Conservation (phyloP, 2,113 vertebrate species). For the Pseudorhombus dupliciocellatus region DNA sequence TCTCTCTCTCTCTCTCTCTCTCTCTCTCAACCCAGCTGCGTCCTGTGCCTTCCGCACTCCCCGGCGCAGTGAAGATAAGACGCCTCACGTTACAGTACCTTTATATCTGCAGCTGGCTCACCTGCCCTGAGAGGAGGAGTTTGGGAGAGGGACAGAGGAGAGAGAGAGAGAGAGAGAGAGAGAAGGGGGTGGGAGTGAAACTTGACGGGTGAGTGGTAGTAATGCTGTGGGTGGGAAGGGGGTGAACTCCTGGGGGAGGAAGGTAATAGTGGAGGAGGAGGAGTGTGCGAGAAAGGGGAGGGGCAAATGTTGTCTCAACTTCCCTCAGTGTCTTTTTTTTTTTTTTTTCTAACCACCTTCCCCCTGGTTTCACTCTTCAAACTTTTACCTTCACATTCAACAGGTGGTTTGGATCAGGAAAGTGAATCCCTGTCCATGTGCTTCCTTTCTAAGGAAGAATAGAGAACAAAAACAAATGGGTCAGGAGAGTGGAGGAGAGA, state of each 20-base stretch:
- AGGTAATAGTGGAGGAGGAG: conserved; percentile 6
- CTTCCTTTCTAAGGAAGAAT: conserved; percentile 41
- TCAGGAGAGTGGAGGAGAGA: conserved; percentile 32
- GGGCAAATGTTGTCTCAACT: conserved; percentile 41
- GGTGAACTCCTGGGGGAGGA: not conserved
- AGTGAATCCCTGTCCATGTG: not conserved
- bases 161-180: no score
- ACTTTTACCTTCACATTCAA: conserved; percentile 13
- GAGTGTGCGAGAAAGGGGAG: conserved; percentile 27
- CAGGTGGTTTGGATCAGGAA: not conserved
- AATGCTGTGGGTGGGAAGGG: not conserved
- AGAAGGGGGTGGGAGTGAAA: conserved; percentile 16
- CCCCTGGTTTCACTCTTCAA: not conserved
- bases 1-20: conserved; percentile 49
- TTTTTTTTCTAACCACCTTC: conserved; percentile 38
- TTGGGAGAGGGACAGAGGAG: not conserved
- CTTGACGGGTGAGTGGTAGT: conserved; percentile 50
- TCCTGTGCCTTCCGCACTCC: conserved; percentile 53
- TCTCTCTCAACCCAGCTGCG: conserved; percentile 19
- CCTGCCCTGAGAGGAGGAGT: conserved; percentile 67
- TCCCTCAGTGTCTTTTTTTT: conserved; percentile 19
- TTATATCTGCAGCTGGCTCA: conserved; percentile 70
- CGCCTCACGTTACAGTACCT: conserved; percentile 53
- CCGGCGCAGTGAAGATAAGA: conserved; percentile 65
- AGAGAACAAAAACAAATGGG: not conserved